Evolutionary conservation across 2,113 vertebrate species (phyloP), one percentile per base, ranked within the genome.

Genomic region (Etia nguti): DNA sequence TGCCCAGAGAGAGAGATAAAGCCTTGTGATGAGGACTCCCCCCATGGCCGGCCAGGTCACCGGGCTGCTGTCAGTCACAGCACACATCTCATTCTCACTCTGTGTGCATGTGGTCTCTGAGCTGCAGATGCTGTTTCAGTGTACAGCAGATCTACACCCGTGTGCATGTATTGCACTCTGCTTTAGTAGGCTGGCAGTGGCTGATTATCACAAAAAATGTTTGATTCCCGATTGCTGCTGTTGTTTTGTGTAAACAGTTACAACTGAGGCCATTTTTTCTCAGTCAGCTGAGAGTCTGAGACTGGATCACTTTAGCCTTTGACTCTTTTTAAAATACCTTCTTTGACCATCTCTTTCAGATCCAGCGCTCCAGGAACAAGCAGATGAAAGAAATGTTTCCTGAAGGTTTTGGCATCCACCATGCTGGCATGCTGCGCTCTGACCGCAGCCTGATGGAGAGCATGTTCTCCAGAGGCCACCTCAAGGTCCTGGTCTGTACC

Each of bases 391-490:
- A 99, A 95, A 97, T 99, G 95, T 99, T 99, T 93, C 97, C 98
- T 11, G 98, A 98, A 89, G 98, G 99, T 9, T 99, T 99, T 93
- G 98, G 98, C 79, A 99, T 99, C 96, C 99, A 99, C 90, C 98
- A 99, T 18, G 98, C 98, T 3, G 98, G 98, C 86, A 99, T 99
- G 98, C 95, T 99, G 91, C 96, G 98, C 5, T 96, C 98, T 43
- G 99, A 99, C 95, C 97, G 99, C 83, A 98, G 82, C 88, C 93
- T 99, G 89, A 98, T 99, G 95, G 98, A 99, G 95, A 98, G 92
- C 94, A 96, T 98, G 95, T 99, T 99, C 96, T 98, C 98, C 57
- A 97, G 96, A 68, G 98, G 99, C 6, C 96, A 98, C 91, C 95
- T 99, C 82, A 99, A 98, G 96, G 98, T 99, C 36, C 94, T 99